Evolutionary conservation across 2,797 vertebrate genomes (phyloP), one percentile per base, ranked within the genome.

Genomic region (Cynodonichthys magdalenae): DNA sequence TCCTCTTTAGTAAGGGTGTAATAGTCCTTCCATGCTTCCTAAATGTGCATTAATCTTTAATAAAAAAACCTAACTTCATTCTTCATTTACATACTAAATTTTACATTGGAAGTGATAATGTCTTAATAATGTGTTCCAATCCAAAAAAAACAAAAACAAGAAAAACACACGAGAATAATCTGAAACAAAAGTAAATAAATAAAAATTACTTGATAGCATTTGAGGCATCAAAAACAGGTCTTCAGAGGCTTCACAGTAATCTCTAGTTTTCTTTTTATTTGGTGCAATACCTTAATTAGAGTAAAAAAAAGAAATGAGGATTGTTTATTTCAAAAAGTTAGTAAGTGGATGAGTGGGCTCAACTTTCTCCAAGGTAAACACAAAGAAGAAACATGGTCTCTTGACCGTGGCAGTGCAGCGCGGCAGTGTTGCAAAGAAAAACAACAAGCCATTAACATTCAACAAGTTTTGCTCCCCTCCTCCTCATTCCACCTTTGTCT

Each of bases 391-490:
- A 64, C 55, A 58, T 52, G 59, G 36, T 81, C 63, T 74, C 53
- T 55, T 77, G 77, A 80, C 68, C 54, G 3, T 53, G 18, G 51
- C 63, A 31, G 53, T 5, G 12, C 31, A 19, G 54, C 61, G 60
- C 67, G 52, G 18, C 19, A 2, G 46, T 14, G 66, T 61, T 60
- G 34, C 20, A 49, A 74, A 64, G 66, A 55, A 64, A 80, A 87
- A 79, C 71, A 84, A 74, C 18, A 18, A 74, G 46, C 60, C 69
- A 74, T 87, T 87, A 82, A 80, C 74, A 88, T 86, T 87, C 84
- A 83, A 80, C 77, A 79, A 74, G 84, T 84, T 81, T 57, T 69
- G 59, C 74, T 65, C 36, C 66, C 80, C 71, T 74, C 84, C 86
- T 83, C 77, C 70, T 79, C 67, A 55, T 59, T 80, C 68, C 75